Evolutionary conservation across 2,797 vertebrate species (phyloP).

Genomic region (Iguana delicatissima): DNA sequence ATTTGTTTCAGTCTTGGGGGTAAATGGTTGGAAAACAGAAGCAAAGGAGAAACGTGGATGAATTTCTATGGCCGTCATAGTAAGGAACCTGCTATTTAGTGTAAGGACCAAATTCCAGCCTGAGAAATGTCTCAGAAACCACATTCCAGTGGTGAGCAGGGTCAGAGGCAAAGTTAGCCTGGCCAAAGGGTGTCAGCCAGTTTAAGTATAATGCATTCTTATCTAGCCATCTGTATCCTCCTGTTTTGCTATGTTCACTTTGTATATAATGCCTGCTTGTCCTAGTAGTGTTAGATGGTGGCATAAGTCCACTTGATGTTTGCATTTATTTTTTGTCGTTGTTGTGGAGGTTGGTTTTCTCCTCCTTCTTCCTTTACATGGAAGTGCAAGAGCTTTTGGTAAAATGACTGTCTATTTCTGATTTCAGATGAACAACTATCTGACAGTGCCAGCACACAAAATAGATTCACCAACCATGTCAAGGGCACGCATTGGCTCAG

Average conservation of each 20-base stretch:
- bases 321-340: no score
- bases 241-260: background rate
- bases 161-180: background rate
- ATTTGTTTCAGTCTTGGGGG: background rate
- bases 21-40: background rate
- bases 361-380: no score
- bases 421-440: conserved; percentile 90
- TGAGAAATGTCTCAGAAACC: background rate
- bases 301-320: no score
- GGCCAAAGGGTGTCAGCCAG: background rate
- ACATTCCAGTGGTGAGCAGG: background rate
- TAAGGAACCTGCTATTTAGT: background rate
- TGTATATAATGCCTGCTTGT: background rate
- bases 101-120: background rate
- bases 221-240: background rate
- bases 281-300: no score
- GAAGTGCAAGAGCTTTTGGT: background rate
- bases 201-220: background rate
- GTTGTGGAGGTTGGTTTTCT: no score
- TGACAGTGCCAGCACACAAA: conserved; percentile 89
- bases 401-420: conserved; percentile 12
- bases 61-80: background rate
- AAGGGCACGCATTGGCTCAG: conserved; percentile 91
- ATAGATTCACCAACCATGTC: conserved; percentile 91
- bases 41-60: background rate